These are phyloP conservation scores for Cichlasoma orientale DNA, from an alignment of 2,797 vertebrate species.

Conservation along the genomic window DNA sequence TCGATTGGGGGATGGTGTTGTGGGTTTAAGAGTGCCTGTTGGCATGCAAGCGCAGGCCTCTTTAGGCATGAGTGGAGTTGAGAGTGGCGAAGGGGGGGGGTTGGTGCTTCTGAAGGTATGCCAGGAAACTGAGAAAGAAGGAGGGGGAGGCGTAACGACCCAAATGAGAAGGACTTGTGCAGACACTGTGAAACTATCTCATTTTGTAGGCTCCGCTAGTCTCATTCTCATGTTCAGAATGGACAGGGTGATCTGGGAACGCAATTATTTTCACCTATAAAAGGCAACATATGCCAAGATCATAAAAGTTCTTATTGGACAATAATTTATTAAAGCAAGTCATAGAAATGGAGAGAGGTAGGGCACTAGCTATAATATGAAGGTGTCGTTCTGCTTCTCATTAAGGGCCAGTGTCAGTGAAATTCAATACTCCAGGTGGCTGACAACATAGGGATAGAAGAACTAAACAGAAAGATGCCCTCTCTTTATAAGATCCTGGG, in stretches of 20 bases:
- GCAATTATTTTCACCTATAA: constrained; percentile 97
- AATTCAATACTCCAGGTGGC: constrained; percentile 65
- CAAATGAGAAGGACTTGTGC: constrained; percentile 94
- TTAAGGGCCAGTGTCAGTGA: constrained; percentile 66
- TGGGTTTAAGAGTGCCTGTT: constrained; percentile 72
- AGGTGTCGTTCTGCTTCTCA: constrained; percentile 72
- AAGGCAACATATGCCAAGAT: constrained; percentile 98
- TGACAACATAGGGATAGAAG: constrained; percentile 49
- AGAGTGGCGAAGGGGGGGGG: constrained; percentile 56
- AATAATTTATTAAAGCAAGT: constrained; percentile 89
- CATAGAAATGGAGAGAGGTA: constrained; percentile 75
- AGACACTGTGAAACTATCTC: constrained; percentile 96
- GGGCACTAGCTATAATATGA: constrained; percentile 68
- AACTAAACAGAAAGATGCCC: constrained; percentile 58
- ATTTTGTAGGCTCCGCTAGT: constrained; percentile 81
- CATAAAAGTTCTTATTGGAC: constrained; percentile 96
- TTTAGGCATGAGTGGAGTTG: constrained; percentile 74
- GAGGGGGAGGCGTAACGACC: constrained; percentile 81
- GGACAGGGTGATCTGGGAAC: constrained; percentile 92
- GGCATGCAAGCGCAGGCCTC: constrained; percentile 74
- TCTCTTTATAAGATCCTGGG: constrained; percentile 60
- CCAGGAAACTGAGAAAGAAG: constrained; percentile 81
- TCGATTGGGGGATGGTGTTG: constrained; percentile 58
- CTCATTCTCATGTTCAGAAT: constrained; percentile 92
- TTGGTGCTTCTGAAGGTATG: constrained; percentile 72